phyloP scores from a whole-genome alignment of 2,113 vertebrate genomes.

The Cygnus atratus region DNA sequence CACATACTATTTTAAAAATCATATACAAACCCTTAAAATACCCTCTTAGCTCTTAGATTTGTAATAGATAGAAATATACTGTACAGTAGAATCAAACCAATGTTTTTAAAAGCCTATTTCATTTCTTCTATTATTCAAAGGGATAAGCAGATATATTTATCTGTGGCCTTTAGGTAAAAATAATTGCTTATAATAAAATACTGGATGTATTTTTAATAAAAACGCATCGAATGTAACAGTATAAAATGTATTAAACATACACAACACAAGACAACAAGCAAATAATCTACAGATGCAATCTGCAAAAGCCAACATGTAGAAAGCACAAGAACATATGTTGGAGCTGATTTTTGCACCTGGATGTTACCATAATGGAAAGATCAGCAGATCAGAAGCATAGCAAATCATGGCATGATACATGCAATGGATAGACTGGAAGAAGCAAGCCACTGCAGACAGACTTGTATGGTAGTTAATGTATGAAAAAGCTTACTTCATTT shows the following conservation, averaged over 20 bases:
- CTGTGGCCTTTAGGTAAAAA: slow-evolving; percentile 18
- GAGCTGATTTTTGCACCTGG: slow-evolving; percentile 77
- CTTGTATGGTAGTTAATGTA: slow-evolving; percentile 92
- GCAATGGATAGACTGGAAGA: slow-evolving; percentile 69
- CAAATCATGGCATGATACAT: slow-evolving; percentile 55
- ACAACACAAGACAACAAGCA: slow-evolving; percentile 50
- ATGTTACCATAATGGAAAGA: slow-evolving; percentile 73
- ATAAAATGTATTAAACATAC: slow-evolving; percentile 22
- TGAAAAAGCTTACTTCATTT: slow-evolving; percentile 99
- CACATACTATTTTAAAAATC: not conserved
- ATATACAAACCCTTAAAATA: slow-evolving; percentile 61
- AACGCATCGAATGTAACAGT: not conserved
- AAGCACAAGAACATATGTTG: slow-evolving; percentile 49
- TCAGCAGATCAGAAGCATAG: slow-evolving; percentile 75
- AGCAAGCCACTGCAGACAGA: slow-evolving; percentile 88
- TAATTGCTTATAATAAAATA: slow-evolving; percentile 46
- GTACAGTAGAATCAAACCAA: slow-evolving; percentile 29
- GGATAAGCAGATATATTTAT: not conserved
- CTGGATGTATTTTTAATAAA: slow-evolving; percentile 31
- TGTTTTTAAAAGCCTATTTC: slow-evolving; percentile 22
- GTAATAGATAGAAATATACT: slow-evolving; percentile 13
- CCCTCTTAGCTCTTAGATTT: slow-evolving; percentile 52
- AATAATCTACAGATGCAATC: slow-evolving; percentile 62
- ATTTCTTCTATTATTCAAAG: slow-evolving; percentile 31
- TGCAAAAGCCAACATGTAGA: slow-evolving; percentile 71